phyloP scores from a whole-genome alignment of 2,888 invertebrate genomes.

The Candidula unifasciata region DNA sequence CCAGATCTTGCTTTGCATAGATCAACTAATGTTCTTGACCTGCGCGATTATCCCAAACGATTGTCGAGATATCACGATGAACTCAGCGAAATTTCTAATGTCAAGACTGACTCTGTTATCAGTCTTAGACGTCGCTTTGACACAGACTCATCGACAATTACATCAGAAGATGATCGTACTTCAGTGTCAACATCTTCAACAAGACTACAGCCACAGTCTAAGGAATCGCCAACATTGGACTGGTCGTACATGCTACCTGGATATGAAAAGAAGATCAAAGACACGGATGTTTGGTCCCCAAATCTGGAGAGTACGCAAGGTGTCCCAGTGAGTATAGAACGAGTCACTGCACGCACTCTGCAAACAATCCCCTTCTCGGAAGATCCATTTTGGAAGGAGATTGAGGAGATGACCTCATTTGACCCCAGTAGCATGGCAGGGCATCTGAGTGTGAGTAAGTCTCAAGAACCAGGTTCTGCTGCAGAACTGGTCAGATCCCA shows the following conservation, averaged over 20 bases:
- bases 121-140: slow-evolving; percentile 52
- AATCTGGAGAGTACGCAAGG: slow-evolving; percentile 70
- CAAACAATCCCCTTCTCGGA: slow-evolving; percentile 74
- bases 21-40: neutral
- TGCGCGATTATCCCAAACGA: slow-evolving; percentile 51
- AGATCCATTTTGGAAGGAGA: slow-evolving; percentile 74
- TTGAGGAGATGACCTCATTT: slow-evolving; percentile 70
- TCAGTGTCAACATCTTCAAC: slow-evolving; percentile 47
- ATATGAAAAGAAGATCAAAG: slow-evolving; percentile 55
- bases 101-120: slow-evolving; percentile 50
- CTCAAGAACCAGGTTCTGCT: neutral
- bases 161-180: slow-evolving; percentile 51
- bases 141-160: slow-evolving; percentile 33
- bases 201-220: slow-evolving; percentile 43
- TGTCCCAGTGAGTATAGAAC: slow-evolving; percentile 68
- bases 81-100: slow-evolving; percentile 48
- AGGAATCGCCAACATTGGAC: slow-evolving; percentile 49
- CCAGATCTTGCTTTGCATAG: neutral
- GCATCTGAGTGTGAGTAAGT: slow-evolving; percentile 35
- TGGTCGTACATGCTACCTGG: slow-evolving; percentile 56
- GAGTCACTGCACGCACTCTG: slow-evolving; percentile 70
- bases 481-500: slow-evolving; percentile 22
- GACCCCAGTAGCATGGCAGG: slow-evolving; percentile 57
- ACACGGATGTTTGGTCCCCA: slow-evolving; percentile 72
- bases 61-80: slow-evolving; percentile 66